Percentiles rank a stretch among this genome's conserved stretches.
These are phyloP conservation scores for Drosophila mimetica DNA, from an alignment of 2,888 invertebrate species.

Conservation along the genomic window DNA sequence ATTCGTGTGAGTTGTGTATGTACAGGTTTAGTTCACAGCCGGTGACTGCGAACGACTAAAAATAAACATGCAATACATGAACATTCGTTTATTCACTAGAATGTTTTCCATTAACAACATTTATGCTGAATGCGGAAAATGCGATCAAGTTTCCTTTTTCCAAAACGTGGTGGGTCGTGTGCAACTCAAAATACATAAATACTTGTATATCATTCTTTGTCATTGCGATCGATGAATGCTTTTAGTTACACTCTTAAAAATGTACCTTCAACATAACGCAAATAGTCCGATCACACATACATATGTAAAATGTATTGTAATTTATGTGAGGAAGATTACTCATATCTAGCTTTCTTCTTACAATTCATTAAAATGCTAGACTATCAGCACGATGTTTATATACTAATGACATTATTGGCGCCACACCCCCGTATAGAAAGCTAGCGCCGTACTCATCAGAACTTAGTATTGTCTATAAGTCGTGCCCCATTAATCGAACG, in stretches of 20 bases:
- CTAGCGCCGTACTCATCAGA: too few species aligned
- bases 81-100: conserved; percentile 48
- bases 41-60: conserved; percentile 64
- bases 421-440: too few species aligned
- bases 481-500: too few species aligned
- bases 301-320: neutral
- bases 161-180: conserved; percentile 68
- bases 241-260: neutral
- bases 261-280: neutral
- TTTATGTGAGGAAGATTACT: too few species aligned
- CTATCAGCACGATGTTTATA: too few species aligned
- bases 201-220: neutral
- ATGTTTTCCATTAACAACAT: conserved; percentile 56
- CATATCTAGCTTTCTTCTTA: too few species aligned
- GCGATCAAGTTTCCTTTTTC: conserved; percentile 69
- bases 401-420: too few species aligned
- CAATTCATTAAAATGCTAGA: too few species aligned
- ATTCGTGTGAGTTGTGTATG: conserved; percentile 21
- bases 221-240: neutral
- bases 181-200: conserved; percentile 38
- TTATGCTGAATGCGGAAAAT: conserved; percentile 41
- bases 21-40: conserved; percentile 36
- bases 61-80: conserved; percentile 64
- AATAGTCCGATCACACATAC: neutral
- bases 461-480: too few species aligned